A percentile compares a stretch with the other conserved stretches of the same genome.
phyloP scores from a whole-genome alignment of 2,797 vertebrate species.

The Crocidura indochinensis region DNA sequence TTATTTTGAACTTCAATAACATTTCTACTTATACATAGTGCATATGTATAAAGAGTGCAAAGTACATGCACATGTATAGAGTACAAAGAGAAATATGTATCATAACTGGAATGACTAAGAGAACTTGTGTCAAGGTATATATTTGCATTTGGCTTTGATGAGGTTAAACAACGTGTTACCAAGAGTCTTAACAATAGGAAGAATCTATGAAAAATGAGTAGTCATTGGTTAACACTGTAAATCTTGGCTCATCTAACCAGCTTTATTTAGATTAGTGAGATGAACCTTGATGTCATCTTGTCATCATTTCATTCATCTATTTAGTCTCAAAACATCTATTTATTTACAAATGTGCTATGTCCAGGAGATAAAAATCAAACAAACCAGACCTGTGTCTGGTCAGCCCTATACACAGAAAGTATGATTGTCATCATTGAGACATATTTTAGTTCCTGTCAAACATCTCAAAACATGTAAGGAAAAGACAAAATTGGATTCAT shows the following conservation, averaged over 20 bases:
- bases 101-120: not conserved
- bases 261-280: not conserved
- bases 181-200: not conserved
- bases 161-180: not conserved
- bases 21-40: constrained; percentile 21
- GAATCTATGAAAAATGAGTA: not conserved
- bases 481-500: constrained; percentile 18
- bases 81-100: not conserved
- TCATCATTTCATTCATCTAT: not conserved
- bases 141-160: constrained; percentile 47
- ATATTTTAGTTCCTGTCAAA: not conserved
- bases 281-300: constrained; percentile 10
- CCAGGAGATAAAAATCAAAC: not conserved
- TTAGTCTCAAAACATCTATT: too few relatives aligned
- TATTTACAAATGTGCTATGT: not conserved
- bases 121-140: not conserved
- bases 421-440: not conserved
- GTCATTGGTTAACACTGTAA: not conserved
- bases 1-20: constrained; percentile 17
- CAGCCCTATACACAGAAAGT: not conserved
- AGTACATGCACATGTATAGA: not conserved
- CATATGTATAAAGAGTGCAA: not conserved
- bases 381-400: not conserved
- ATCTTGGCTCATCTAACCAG: not conserved
- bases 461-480: not conserved